phyloP scores from a whole-genome alignment of 2,797 vertebrate genomes.

The Ataeniobius toweri region DNA sequence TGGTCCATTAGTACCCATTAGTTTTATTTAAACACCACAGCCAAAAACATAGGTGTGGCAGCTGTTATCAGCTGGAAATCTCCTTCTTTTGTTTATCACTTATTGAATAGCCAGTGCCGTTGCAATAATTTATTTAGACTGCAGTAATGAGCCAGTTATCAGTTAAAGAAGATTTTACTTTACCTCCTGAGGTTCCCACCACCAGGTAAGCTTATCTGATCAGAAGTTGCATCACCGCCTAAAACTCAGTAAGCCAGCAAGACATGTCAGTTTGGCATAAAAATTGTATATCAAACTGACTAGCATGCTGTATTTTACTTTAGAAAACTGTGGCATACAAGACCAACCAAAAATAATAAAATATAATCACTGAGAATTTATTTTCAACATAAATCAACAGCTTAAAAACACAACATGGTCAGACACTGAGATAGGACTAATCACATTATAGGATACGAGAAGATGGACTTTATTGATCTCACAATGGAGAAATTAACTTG shows the following conservation, averaged over 20 bases:
- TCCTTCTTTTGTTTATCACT: too few relatives aligned
- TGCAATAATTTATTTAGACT: too few relatives aligned
- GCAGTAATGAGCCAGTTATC: too few relatives aligned
- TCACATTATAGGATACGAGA: background rate
- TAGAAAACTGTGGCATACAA: background rate
- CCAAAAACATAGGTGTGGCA: too few relatives aligned
- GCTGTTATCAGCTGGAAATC: too few relatives aligned
- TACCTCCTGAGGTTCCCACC: background rate
- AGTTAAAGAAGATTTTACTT: too few relatives aligned
- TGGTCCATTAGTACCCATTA: background rate
- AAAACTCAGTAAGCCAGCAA: background rate
- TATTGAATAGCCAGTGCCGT: too few relatives aligned
- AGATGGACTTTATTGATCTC: background rate
- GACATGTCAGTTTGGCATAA: background rate
- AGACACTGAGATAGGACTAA: background rate
- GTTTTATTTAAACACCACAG: background rate
- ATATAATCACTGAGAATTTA: background rate
- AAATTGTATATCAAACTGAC: background rate
- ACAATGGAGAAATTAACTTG: too few relatives aligned
- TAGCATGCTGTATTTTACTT: background rate
- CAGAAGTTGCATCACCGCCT: background rate
- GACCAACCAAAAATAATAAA: background rate
- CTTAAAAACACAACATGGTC: background rate
- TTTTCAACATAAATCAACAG: background rate
- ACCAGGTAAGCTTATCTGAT: background rate